Base-by-base conservation (phyloP, 2,888 invertebrate genomes). In the Nemotelus nigrinus region DNA sequence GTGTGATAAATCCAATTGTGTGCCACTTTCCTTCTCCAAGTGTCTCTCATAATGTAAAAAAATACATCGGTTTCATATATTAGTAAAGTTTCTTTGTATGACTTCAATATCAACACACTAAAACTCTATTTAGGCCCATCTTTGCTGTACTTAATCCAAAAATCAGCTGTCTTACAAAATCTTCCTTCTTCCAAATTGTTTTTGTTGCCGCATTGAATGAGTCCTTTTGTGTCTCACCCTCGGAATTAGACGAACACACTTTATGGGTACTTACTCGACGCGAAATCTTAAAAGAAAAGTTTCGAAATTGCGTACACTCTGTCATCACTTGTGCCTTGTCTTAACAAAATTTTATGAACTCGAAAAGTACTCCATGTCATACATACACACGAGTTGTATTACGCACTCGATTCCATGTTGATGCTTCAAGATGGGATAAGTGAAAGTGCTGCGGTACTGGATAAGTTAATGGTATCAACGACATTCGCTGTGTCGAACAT, bases 211-310 rank as follows among this genome's bases (percentile, higher is more conserved):
- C 25, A 25, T 25, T 25, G 25, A 25, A 25, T 65, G 65, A 65
- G 44, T 47, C 7, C 47, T 47, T 7, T 74, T 5, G n/a, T 25
- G 47, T 39, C 44, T 60, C 71, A 55, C 71, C 71, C 44, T n/a
- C 25, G 5, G 44, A 68, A 71, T 71, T 71, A 71, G 71, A 45
- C 43, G n/a, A 48, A 10, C 43, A 6, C 45, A 71, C 57, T 71
- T 44, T 57, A 25, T n/a, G 6, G 45, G 60, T 63, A 47, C 53
- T 70, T 70, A 53, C n/a, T 50, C 25, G 25, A 70, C 60, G 39
- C 5, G n/a, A 47, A 60, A 55, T 77, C 79, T 79, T 79, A 79
- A 79, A 79, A 79, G 77, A 77, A 79, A 79, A 79, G 79, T 79
- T 79, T 79, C 67, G 44, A 77, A 75, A 79, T 77, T 77, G 74